Evolutionary conservation across 2,888 invertebrate species (phyloP), one percentile per base, ranked within the genome.

Genomic region (Caprella mutica): DNA sequence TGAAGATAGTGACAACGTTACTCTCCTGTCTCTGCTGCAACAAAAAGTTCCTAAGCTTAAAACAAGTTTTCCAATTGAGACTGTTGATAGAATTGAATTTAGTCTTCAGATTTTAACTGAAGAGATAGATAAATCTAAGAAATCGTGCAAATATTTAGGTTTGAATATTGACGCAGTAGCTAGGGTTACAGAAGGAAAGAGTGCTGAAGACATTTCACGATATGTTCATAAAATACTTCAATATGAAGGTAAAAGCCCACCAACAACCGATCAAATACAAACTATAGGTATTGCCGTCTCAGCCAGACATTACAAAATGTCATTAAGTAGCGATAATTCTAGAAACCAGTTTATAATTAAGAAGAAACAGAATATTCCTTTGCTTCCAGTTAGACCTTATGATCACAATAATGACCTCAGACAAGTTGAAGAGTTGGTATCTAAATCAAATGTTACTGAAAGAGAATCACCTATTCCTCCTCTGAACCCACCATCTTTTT

Each of bases 281-380:
- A 30, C 27, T 30, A n/a, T 48, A 17, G 48, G 48, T 1, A 48
- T 21, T 23, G 48, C 48, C 30, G 48, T 48, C n/a, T 27, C 48
- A 19, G 48, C 17, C 1, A 48, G 30, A 30, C 48, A 48, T 24
- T 48, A 30, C 30, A 48, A 48, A 21, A 29, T 48, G 48, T 29
- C 48, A 12, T 30, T 21, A n/a, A 24, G 30, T 14, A 48, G 30
- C 8, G 17, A n/a, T 23, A 9, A 4, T n/a, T n/a, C n/a, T n/a
- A n/a, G n/a, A n/a, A n/a, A n/a, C n/a, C n/a, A n/a, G n/a, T n/a
- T n/a, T n/a, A n/a, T n/a, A n/a, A n/a, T n/a, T n/a, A n/a, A n/a
- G n/a, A n/a, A n/a, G n/a, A n/a, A n/a, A n/a, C n/a, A n/a, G n/a
- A n/a, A n/a, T n/a, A n/a, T n/a, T n/a, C n/a, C n/a, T n/a, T n/a